phyloP scores from a whole-genome alignment of 2,888 invertebrate species.

The Agrotis ipsilon region DNA sequence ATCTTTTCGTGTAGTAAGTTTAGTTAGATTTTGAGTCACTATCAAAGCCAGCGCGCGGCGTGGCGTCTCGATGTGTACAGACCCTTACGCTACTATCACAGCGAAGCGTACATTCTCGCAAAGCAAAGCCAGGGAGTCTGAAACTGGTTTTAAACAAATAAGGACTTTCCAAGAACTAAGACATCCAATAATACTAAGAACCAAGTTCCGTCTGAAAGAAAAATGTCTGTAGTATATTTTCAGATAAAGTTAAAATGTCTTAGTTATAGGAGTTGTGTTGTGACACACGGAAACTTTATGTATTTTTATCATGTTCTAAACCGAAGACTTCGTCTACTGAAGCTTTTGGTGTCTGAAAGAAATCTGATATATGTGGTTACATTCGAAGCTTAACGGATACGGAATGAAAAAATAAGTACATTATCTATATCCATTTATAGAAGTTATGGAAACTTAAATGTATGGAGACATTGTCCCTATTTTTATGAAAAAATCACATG shows the following conservation, averaged over 20 bases:
- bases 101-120: neutral
- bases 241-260: slow-evolving; percentile 37
- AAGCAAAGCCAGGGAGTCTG: slow-evolving; percentile 29
- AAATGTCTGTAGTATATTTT: slow-evolving; percentile 39
- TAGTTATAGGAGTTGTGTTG: slow-evolving; percentile 7
- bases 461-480: too few relatives aligned
- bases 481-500: too few relatives aligned
- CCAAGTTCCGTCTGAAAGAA: slow-evolving; percentile 37
- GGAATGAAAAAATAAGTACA: too few relatives aligned
- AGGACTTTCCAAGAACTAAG: slow-evolving; percentile 44
- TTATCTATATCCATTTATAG: too few relatives aligned
- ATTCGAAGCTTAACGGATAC: neutral
- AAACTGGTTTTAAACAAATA: slow-evolving; percentile 48
- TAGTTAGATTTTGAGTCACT: too few relatives aligned
- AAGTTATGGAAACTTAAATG: too few relatives aligned
- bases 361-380: neutral
- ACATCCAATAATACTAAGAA: slow-evolving; percentile 52
- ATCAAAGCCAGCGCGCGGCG: too few relatives aligned
- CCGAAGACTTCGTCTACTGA: neutral
- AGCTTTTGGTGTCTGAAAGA: neutral
- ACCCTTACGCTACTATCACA: neutral
- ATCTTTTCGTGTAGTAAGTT: too few relatives aligned
- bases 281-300: slow-evolving; percentile 17
- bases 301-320: slow-evolving; percentile 13
- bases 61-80: too few relatives aligned